Base-by-base conservation (phyloP, 2,113 vertebrate genomes). In the Scomber scombrus region DNA sequence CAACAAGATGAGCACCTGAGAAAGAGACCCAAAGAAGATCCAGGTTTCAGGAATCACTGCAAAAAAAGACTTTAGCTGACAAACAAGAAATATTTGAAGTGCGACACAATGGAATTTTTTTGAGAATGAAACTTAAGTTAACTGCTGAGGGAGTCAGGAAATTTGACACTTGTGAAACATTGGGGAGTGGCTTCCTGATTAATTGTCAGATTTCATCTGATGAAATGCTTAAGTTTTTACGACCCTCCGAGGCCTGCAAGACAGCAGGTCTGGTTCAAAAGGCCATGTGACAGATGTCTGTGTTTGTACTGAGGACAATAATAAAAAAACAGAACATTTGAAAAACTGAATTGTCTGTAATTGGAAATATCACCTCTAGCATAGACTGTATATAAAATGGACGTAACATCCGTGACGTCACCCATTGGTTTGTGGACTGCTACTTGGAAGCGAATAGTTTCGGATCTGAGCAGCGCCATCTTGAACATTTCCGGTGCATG, bases 1-100 rank as follows among this genome's bases (percentile, higher is more conserved):
- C 8, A 84, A 58, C 4, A 85, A 71, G 26, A 78, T 3, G 19
- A 65, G 54, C 16, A 68, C 56, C 21, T 80, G 54, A 87, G 49
- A 2, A 3, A 51, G n/a, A 16, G 16, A 12, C 46, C 11, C 10
- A 23, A 43, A 29, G 4, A 8, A 14, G 15, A 29, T 40, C 0
- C 14, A 3, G 12, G 7, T 18, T 29, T 68, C 56, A 12, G 34
- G n/a, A 18, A 66, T 45, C 26, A 13, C 18, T 6, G 8, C 2
- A 54, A 21, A 10, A 10, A n/a, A 13, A 31, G 18, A 65, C 47
- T 66, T 62, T 71, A 14, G 11, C 0, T 0, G 23, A 34, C 18
- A 71, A 66, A 74, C 52, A 55, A 62, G 29, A 73, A 72, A 67
- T 43, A 46, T 69, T 63, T 74, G 0, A 31, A 45, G n/a, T 12